Evolutionary conservation across 2,113 vertebrate species (phyloP), one percentile per base, ranked within the genome.

Genomic region (Alosa alosa): DNA sequence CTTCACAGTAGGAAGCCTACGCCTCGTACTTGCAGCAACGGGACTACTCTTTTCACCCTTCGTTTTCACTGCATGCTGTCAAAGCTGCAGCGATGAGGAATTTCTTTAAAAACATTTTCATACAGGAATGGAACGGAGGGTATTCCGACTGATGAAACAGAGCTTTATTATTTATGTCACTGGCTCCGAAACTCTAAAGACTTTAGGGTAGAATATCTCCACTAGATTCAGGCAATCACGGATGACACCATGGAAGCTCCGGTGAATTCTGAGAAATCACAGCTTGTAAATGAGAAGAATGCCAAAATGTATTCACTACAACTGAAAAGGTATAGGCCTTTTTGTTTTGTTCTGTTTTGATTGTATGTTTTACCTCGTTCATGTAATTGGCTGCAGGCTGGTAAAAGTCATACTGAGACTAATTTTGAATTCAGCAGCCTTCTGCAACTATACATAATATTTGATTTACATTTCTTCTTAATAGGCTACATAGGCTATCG

Each of bases 191-290:
- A 78, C 72, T 78, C 72, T 78, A 1, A 78, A 78, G 72, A 78
- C 31, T 78, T 39, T 39, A 78, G 31, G 72, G 39, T 17, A 36
- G 72, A n/a, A 31, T 68, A 68, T 68, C 8, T 9, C 31, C 72
- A 15, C 31, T 39, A 78, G 8, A 78, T 78, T 78, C 11, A 41
- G 31, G 31, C 25, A 78, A 68, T 4, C 72, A 78, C 31, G 72
- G 72, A 41, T 39, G 81, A 68, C 68, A 88, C 68, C 47, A 92
- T 93, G 92, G 90, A 93, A 60, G 84, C 85, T 41, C 89, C 89
- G 6, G 89, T 88, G 47, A 94, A 92, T 87, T 94, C 95, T 36
- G 95, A 96, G 88, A 96, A 94, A 93, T 95, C 95, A 78, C 94
- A 95, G 13, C 95, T 96, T 84, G 93, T 96, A 11, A 90, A 94